Evolutionary conservation across 1,140 invertebrate genomes (phyloP).

Genomic region (Hylaeus volcanicus): DNA sequence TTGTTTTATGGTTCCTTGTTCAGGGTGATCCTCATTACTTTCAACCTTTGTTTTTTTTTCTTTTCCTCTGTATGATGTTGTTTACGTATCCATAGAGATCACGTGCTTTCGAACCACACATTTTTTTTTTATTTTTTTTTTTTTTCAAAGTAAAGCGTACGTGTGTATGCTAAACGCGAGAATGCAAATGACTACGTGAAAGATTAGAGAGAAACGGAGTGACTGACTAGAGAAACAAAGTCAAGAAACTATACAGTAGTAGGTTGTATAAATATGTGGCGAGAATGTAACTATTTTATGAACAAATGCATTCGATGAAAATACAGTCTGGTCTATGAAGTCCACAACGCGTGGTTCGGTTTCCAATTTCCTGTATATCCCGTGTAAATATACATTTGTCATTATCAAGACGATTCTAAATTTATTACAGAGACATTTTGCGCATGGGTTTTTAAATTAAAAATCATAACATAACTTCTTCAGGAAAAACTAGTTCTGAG

Average conservation of each 20-base stretch:
- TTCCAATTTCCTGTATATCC: neutral
- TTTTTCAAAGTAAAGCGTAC: constrained; percentile 38
- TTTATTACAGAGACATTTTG: too few relatives aligned
- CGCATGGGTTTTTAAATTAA: too few relatives aligned
- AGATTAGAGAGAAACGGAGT: neutral
- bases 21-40: constrained; percentile 44
- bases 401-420: too few relatives aligned
- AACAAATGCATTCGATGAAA: constrained; percentile 54
- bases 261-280: constrained; percentile 28
- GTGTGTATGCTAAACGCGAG: neutral
- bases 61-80: constrained; percentile 24
- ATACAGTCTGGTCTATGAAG: constrained; percentile 50
- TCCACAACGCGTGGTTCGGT: neutral
- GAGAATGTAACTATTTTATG: constrained; percentile 63
- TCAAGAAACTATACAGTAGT: neutral
- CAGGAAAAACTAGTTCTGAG: too few relatives aligned
- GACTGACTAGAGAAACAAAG: neutral
- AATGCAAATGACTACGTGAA: neutral
- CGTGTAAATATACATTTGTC: neutral
- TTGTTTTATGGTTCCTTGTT: constrained; percentile 55
- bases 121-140: constrained; percentile 66
- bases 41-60: constrained; percentile 35
- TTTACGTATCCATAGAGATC: constrained; percentile 29
- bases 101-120: constrained; percentile 39
- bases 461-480: too few relatives aligned